Conservation (phyloP, 92 coral and sea anemone genomes). For the Meandrina meandrites region DNA sequence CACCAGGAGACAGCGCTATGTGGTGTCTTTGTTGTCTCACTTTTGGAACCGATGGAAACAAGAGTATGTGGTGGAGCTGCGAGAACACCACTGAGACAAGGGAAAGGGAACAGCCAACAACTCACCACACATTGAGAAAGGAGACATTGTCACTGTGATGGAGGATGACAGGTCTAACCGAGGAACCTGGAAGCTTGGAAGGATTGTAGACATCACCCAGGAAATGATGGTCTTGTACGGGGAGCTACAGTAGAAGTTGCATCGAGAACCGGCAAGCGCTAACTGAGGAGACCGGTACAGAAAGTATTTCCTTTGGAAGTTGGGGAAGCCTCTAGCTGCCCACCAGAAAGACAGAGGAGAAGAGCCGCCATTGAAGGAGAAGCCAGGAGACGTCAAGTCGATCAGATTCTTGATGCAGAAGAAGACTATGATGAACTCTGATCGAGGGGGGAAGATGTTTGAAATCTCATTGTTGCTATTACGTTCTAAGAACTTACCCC, state of each 20-base stretch:
- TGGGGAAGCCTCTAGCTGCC: background rate
- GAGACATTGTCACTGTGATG: slow-evolving; percentile 33
- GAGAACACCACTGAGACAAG: background rate
- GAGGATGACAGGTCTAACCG: slow-evolving; percentile 23
- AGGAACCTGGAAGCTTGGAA: slow-evolving; percentile 26
- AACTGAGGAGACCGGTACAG: background rate
- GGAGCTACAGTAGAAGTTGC: slow-evolving; percentile 16
- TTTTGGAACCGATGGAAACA: background rate
- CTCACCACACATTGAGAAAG: background rate
- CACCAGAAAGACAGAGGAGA: background rate
- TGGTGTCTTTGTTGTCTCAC: background rate
- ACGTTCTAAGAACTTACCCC: no score
- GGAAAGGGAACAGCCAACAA: background rate
- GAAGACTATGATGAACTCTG: slow-evolving; percentile 3
- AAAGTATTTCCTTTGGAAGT: slow-evolving; percentile 15
- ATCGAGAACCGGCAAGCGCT: background rate
- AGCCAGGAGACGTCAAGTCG: slow-evolving; percentile 10
- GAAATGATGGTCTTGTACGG: slow-evolving; percentile 13
- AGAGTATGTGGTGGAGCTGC: background rate
- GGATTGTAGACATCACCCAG: background rate
- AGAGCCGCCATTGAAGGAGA: background rate
- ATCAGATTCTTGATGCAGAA: background rate
- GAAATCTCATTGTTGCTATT: no score
- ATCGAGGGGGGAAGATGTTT: background rate
- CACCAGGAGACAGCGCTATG: background rate